Conservation (phyloP, 2,113 vertebrate genomes). For the Tragelaphus imberbis region DNA sequence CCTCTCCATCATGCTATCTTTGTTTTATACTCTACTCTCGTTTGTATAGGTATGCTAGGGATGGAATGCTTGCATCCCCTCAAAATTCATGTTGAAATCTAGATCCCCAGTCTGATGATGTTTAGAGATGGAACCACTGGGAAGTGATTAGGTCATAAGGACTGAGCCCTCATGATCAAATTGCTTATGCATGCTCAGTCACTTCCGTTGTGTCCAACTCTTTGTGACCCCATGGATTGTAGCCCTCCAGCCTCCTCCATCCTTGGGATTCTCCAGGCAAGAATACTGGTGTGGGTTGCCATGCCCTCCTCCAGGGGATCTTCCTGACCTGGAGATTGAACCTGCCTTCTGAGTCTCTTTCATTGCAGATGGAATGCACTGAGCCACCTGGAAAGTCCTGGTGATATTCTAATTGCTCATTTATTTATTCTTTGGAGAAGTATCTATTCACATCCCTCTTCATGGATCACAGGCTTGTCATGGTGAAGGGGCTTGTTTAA, state of each 20-base stretch:
- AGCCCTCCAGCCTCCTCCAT: neutral
- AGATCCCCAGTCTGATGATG: too few relatives aligned
- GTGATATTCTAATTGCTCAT: neutral
- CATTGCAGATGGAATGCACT: neutral
- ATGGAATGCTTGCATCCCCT: neutral
- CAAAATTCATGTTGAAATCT: neutral
- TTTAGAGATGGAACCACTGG: neutral
- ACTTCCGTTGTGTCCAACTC: neutral
- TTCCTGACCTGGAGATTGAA: neutral
- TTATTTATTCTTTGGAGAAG: neutral
- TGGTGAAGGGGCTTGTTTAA: neutral
- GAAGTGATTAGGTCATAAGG: neutral
- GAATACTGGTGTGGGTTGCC: neutral
- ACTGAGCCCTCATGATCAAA: neutral
- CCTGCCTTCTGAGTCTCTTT: neutral
- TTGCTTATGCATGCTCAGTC: neutral
- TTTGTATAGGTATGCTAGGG: neutral
- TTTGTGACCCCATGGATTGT: neutral
- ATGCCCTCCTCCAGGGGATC: neutral
- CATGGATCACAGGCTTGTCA: neutral
- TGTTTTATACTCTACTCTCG: neutral
- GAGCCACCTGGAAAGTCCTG: neutral
- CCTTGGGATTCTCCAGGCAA: neutral
- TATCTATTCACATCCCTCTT: neutral
- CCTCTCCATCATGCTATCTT: neutral